Evolutionary conservation across 2,888 invertebrate genomes (phyloP).

Genomic region (Auanema sp.): DNA sequence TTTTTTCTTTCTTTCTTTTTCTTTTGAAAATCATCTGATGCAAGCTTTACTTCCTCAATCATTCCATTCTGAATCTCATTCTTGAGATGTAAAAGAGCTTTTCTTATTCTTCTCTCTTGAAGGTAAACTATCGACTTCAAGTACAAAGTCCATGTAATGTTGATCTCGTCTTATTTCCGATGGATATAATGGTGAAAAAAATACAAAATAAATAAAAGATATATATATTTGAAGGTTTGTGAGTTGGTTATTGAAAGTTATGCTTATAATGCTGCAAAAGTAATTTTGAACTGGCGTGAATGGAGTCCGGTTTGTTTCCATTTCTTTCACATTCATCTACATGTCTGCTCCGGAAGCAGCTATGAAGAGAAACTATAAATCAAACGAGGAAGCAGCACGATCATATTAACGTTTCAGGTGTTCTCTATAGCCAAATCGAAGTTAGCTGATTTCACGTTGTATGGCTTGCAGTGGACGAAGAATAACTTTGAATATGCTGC

Average conservation of each 20-base stretch:
- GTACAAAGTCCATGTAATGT: conserved; percentile 56
- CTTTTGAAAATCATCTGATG: background rate
- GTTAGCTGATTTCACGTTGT: conserved; percentile 56
- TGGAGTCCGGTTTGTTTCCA: conserved; percentile 52
- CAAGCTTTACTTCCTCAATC: background rate
- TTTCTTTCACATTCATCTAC: background rate
- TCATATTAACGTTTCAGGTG: conserved; percentile 26
- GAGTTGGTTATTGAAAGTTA: conserved; percentile 58
- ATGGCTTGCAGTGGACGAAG: conserved; percentile 56
- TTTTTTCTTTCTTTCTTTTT: no score
- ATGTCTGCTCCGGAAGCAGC: conserved; percentile 1
- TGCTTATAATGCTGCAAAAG: conserved; percentile 61
- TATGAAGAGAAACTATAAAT: conserved; percentile 8
- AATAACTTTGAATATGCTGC: conserved; percentile 59
- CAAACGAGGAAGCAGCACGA: background rate
- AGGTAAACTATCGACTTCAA: conserved; percentile 56
- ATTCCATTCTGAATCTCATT: background rate
- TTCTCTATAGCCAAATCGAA: conserved; percentile 59
- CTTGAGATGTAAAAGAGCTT: background rate
- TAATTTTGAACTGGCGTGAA: conserved; percentile 54
- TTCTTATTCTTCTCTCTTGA: conserved; percentile 9
- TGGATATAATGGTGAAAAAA: conserved; percentile 56
- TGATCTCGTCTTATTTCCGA: conserved; percentile 54
- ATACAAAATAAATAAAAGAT: background rate
- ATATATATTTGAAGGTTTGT: conserved; percentile 22